A percentile compares a stretch with the other conserved stretches of the same genome.
Conservation (phyloP, 2,888 invertebrate species). For the Pandemis corylana region DNA sequence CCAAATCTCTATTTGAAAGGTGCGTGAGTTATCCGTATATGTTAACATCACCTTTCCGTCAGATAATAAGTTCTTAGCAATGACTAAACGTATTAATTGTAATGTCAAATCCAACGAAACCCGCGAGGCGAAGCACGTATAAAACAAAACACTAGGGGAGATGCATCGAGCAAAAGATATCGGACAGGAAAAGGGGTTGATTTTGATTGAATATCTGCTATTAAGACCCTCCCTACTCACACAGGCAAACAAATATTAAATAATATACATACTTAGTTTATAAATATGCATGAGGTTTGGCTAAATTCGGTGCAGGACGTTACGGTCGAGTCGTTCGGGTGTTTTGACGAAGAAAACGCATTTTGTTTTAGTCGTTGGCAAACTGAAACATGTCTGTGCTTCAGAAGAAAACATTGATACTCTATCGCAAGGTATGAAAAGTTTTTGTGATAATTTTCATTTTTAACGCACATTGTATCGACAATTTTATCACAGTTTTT, state of each 20-base stretch:
- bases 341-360: constrained; percentile 31
- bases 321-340: constrained; percentile 18
- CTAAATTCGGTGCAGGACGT: constrained; percentile 64
- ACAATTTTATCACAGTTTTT: no score
- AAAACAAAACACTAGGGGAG: constrained; percentile 75
- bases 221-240: constrained; percentile 76
- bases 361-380: constrained; percentile 13
- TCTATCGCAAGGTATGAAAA: no score
- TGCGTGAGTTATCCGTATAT: no score
- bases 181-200: constrained; percentile 81
- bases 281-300: constrained; percentile 83
- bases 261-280: constrained; percentile 81
- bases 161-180: constrained; percentile 80
- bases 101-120: constrained; percentile 11
- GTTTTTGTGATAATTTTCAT: no score
- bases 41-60: no score
- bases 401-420: no score
- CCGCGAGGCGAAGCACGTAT: constrained; percentile 32
- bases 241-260: constrained; percentile 76
- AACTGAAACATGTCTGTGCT: no score
- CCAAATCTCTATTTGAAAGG: no score
- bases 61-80: background rate
- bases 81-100: background rate
- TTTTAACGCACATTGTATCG: no score
- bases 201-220: constrained; percentile 85